Base-by-base conservation (phyloP, 2,113 vertebrate genomes). In the Pyxicephalus adspersus region DNA sequence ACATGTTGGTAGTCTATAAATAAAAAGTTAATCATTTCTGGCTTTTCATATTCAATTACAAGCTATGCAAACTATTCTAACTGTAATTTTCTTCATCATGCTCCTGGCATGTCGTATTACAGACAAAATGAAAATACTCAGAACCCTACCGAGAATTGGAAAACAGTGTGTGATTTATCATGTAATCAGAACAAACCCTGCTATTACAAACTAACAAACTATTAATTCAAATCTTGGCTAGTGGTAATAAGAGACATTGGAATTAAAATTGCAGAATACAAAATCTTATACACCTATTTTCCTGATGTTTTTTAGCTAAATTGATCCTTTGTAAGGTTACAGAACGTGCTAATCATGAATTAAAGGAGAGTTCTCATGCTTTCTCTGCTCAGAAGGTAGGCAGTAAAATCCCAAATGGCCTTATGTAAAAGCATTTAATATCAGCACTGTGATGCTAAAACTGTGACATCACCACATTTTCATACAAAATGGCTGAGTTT, bases 81-180 rank as follows among this genome's bases (percentile, higher is more conserved):
- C 3, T 72, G 70, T 77, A 54, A 76, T 77, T 65, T 65, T 50
- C 75, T 54, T 65, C 75, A 77, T 77, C 45, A 77, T 77, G 22
- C 65, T 66, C 75, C 45, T 45, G 17, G 61, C 61, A 65, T 77
- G 61, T 77, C 51, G 26, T 31, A 55, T 55, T 54, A 66, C 50
- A 77, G 45, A 45, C 61, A 54, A 76, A 76, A 64, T 64, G 31
- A 76, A 45, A 52, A 55, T 52, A 64, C 34, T 23, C 20, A 64
- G 75, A n/a, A 25, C 7, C 61, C 75, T 52, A 58, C 73, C 13
- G 58, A 64, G 73, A 76, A 26, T 26, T 29, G 58, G 73, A 76
- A 63, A 76, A 64, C 34, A 50, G 3, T 76, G 18, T 63, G 57
- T 38, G 19, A 50, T 16, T 50, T 18, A 20, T 63, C 31, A 63